Evolutionary conservation across 2,888 invertebrate species (phyloP), one percentile per base, ranked within the genome.

Genomic region (Aproaerema taeniolella): DNA sequence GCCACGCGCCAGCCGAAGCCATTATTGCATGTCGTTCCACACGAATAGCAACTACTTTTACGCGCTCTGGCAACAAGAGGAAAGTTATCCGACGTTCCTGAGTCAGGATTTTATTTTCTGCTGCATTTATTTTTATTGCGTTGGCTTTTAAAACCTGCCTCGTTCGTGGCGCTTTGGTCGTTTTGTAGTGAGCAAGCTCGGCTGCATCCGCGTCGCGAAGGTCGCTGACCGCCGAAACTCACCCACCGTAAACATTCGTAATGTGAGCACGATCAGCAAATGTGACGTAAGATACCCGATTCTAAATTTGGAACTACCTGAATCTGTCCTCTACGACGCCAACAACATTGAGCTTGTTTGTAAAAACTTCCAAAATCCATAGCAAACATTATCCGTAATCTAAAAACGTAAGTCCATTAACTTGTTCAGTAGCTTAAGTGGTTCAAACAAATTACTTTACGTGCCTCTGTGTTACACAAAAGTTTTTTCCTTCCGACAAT

Each of bases 191-290:
- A 46, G 43, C 45, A 46, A 41, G 43, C 32, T 57, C 64, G 39
- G 38, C 45, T 52, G 66, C 67, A 67, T 67, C 68, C 68, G 63
- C 68, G 67, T 51, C 69, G 67, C 67, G 72, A 73, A 73, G 82
- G 82, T 85, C 78, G 63, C 65, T 78, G 83, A 81, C 85, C 82
- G 72, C 69, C 73, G 54, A 78, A 81, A 72, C 65, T 64, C 69
- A 72, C 62, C 67, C 63, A 61, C 66, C 74, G 76, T 79, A 71
- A 74, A 77, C 68, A 67, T 61, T 56, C 57, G 49, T 56, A 48
- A 43, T 47, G 44, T 42, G 48, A 48, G 39, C 48, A 42, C 44
- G 41, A 36, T 35, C 25, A 43, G 28, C 31, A 25, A 20, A 35
- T 28, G 26, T 42, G 42, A 42, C 38, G 34, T 42, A 38, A 41